Conservation (phyloP, 2,113 vertebrate species). For the Erythrocercus mccallii region DNA sequence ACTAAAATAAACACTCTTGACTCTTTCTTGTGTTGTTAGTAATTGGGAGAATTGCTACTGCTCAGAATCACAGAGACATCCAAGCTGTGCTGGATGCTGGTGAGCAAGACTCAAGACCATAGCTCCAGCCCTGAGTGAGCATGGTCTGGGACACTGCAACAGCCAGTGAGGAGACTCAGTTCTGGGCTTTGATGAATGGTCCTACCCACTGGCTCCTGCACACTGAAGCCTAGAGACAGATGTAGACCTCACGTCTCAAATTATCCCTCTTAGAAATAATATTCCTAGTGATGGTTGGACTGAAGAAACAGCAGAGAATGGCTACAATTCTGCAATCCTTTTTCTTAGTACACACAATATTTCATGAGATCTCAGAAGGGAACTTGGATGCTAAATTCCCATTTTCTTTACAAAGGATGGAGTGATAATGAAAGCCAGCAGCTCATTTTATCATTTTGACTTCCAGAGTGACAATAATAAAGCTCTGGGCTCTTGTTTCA, state of each 20-base stretch:
- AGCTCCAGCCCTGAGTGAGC: not conserved
- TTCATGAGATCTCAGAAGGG: not conserved
- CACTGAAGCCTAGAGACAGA: not conserved
- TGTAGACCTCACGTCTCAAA: not conserved
- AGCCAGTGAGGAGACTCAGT: not conserved
- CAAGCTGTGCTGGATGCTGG: not conserved
- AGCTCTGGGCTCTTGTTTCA: not conserved
- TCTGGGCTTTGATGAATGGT: not conserved
- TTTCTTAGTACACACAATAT: not conserved
- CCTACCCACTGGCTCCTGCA: not conserved
- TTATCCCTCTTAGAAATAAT: not conserved
- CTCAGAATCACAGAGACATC: not conserved
- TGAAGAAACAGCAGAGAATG: not conserved
- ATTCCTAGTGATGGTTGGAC: not conserved
- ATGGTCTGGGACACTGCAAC: fast-evolving
- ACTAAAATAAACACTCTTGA: not conserved
- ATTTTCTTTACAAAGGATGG: not conserved
- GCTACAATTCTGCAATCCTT: not conserved
- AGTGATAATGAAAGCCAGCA: not conserved
- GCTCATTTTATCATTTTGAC: not conserved
- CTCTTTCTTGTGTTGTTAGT: not conserved
- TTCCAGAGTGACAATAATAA: not conserved
- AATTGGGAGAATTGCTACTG: not conserved
- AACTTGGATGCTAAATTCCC: not conserved
- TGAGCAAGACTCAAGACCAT: not conserved